Percentiles rank a stretch among this genome's conserved stretches.
Conservation (phyloP, 1,140 invertebrate genomes). For the Propsilocerus akamusi region DNA sequence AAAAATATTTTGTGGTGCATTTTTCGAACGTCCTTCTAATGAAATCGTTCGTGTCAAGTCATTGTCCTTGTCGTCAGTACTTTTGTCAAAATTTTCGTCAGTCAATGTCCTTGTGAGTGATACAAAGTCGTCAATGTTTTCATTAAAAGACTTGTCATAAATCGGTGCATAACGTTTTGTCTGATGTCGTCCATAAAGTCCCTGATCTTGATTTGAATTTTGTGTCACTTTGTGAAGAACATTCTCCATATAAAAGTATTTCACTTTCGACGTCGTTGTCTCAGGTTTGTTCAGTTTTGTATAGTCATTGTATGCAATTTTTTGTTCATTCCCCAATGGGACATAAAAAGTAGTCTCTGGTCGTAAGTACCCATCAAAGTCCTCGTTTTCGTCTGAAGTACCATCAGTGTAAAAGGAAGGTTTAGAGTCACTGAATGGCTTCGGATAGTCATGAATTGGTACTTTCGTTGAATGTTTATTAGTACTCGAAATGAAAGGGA, state of each 20-base stretch:
- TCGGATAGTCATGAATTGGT: not conserved
- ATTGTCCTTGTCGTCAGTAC: not conserved
- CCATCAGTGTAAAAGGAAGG: not conserved
- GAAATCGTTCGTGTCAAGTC: not conserved
- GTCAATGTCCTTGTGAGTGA: not conserved
- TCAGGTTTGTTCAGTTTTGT: not conserved
- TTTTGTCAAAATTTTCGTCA: not conserved
- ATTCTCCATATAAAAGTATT: not conserved
- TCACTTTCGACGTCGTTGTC: not conserved
- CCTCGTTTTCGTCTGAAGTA: not conserved
- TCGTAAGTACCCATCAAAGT: not conserved
- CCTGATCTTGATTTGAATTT: not conserved
- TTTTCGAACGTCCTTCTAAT: not conserved
- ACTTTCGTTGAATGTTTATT: not conserved
- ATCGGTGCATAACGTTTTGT: not conserved
- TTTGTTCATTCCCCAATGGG: not conserved
- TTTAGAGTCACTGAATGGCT: not conserved
- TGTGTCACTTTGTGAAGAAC: not conserved
- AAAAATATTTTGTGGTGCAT: not conserved
- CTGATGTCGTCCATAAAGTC: not conserved
- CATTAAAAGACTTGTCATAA: not conserved
- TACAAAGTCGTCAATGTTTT: not conserved
- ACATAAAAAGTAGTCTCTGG: slow-evolving; percentile 11
- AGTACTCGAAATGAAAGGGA: not conserved
- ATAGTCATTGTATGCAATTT: not conserved